phyloP scores from a whole-genome alignment of 2,113 vertebrate genomes.

The Hemicordylus capensis region DNA sequence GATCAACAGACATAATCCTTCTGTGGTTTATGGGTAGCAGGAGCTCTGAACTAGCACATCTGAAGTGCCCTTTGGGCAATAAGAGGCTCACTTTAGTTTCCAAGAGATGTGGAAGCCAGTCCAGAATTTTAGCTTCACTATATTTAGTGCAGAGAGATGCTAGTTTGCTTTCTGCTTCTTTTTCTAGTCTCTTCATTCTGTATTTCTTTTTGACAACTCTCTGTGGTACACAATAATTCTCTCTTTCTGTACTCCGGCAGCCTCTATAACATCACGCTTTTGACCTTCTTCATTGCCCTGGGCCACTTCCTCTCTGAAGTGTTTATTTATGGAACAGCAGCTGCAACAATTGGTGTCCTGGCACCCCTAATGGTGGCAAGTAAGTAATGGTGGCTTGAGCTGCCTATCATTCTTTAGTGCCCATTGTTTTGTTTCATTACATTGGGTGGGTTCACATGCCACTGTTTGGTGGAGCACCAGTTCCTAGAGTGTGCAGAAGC shows the following conservation, averaged over 20 bases:
- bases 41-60: too few relatives aligned
- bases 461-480: too few relatives aligned
- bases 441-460: too few relatives aligned
- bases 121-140: neutral
- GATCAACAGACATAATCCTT: neutral
- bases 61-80: neutral
- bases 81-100: neutral
- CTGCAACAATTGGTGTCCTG: constrained; percentile 90
- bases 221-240: neutral
- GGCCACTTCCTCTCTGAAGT: constrained; percentile 93
- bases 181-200: neutral
- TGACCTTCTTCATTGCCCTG: constrained; percentile 93
- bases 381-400: constrained; percentile 63
- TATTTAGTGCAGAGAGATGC: neutral
- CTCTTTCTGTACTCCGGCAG: constrained; percentile 68
- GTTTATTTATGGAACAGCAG: constrained; percentile 91
- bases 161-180: neutral
- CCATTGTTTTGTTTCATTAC: neutral
- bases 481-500: too few relatives aligned
- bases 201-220: rapidly evolving
- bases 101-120: neutral
- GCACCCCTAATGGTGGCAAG: constrained; percentile 93
- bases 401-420: neutral
- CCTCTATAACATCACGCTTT: constrained; percentile 94
- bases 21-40: neutral